phyloP scores from a whole-genome alignment of 2,113 vertebrate genomes.

The Cyrtonyx montezumae region DNA sequence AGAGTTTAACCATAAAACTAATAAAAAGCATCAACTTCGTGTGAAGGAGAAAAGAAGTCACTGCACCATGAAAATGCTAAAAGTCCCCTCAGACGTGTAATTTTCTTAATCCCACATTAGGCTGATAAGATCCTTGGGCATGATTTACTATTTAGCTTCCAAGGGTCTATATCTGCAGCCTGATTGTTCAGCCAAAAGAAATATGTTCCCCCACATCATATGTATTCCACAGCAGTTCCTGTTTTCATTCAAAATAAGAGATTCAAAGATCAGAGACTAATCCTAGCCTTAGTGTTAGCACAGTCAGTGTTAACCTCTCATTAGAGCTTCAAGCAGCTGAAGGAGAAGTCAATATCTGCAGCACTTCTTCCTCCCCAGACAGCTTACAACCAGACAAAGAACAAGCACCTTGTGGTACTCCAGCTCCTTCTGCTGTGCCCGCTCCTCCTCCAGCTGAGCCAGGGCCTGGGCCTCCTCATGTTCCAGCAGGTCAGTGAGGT shows the following conservation, averaged over 20 bases:
- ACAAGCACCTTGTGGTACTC: constrained; percentile 80
- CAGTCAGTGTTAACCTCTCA: background rate
- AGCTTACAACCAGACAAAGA: background rate
- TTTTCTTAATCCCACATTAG: background rate
- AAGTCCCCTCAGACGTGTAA: constrained; percentile 1
- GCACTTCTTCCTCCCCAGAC: background rate
- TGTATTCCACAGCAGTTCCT: background rate
- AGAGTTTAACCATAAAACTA: background rate
- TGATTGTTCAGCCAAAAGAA: constrained; percentile 20
- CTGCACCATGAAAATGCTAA: background rate
- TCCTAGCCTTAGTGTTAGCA: background rate
- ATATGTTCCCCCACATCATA: background rate
- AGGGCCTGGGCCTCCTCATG: constrained; percentile 66
- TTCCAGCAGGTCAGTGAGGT: constrained; percentile 71
- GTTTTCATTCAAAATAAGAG: background rate
- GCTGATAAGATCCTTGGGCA: background rate
- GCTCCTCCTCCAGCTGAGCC: constrained; percentile 51
- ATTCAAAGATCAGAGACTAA: constrained; percentile 5
- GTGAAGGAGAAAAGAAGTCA: constrained; percentile 3
- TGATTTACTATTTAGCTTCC: background rate
- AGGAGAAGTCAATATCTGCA: background rate
- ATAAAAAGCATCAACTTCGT: constrained; percentile 5
- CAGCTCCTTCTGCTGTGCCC: constrained; percentile 68
- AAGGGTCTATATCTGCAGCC: background rate
- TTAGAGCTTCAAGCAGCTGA: constrained; percentile 24